Conservation (phyloP, 2,113 vertebrate species). For the Orycteropus afer region DNA sequence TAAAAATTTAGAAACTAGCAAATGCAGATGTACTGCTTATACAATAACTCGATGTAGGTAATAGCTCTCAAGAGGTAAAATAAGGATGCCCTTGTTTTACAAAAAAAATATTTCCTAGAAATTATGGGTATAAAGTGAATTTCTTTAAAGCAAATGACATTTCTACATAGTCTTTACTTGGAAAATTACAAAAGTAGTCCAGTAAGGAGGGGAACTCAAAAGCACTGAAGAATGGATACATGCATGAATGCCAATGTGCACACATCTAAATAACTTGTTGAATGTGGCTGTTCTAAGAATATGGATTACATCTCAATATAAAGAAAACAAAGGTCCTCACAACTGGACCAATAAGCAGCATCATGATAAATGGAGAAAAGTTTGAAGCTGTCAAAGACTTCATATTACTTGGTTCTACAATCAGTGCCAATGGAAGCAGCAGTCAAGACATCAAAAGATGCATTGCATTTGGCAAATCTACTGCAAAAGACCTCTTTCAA, state of each 20-base stretch:
- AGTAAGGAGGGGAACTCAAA: neutral
- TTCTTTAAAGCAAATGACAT: conserved; percentile 22
- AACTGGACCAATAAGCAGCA: too few species aligned
- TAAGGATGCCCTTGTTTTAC: neutral
- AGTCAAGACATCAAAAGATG: too few species aligned
- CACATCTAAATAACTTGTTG: neutral
- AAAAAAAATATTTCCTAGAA: conserved; percentile 30
- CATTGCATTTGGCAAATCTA: too few species aligned
- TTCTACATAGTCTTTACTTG: neutral
- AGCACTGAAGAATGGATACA: neutral
- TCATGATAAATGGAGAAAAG: too few species aligned
- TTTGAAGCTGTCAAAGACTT: too few species aligned
- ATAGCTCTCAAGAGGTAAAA: conserved; percentile 35
- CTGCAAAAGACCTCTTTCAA: too few species aligned
- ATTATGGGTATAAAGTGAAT: neutral
- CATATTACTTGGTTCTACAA: too few species aligned
- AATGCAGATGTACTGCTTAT: conserved; percentile 21
- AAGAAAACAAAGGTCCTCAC: too few species aligned
- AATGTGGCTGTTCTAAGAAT: too few species aligned
- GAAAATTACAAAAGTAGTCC: neutral
- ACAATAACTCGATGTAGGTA: neutral
- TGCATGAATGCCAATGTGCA: neutral
- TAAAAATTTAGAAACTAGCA: conserved; percentile 62
- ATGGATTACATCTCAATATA: too few species aligned
- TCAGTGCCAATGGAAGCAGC: too few species aligned